Conservation (phyloP, 2,888 invertebrate genomes). For the Trachelus tabidus region DNA sequence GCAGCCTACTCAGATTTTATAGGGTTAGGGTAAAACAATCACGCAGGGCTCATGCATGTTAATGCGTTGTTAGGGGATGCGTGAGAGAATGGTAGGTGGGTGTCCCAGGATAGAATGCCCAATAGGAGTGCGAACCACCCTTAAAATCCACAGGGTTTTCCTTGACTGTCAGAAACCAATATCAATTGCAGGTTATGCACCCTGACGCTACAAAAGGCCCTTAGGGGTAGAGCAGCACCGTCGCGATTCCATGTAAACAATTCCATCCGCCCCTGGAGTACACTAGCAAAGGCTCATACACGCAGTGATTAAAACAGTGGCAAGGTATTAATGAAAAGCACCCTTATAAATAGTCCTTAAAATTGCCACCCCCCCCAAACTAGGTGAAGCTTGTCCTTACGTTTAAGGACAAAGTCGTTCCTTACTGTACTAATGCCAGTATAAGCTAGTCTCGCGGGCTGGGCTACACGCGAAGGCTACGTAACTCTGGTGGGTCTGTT, state of each 20-base stretch:
- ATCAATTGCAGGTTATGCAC: slow-evolving; percentile 17
- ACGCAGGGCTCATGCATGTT: slow-evolving; percentile 66
- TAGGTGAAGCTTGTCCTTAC: no score
- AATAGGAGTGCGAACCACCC: slow-evolving; percentile 58
- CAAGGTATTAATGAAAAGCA: no score
- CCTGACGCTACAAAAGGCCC: neutral
- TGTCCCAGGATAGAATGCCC: slow-evolving; percentile 54
- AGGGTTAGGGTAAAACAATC: slow-evolving; percentile 64
- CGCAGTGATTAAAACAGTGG: no score
- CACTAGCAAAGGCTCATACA: no score
- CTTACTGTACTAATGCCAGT: slow-evolving; percentile 11
- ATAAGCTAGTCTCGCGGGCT: slow-evolving; percentile 56
- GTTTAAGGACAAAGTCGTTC: no score
- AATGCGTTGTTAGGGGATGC: slow-evolving; percentile 63
- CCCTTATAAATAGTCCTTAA: no score
- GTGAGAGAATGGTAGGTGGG: slow-evolving; percentile 24
- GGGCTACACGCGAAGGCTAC: slow-evolving; percentile 38
- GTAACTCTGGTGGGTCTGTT: slow-evolving; percentile 16
- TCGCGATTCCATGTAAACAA: no score
- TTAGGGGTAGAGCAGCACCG: no score
- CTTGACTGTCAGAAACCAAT: slow-evolving; percentile 36
- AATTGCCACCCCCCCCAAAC: no score
- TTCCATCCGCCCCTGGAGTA: no score
- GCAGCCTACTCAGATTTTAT: slow-evolving; percentile 52
- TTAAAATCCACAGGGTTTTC: slow-evolving; percentile 42